Evolutionary conservation across 2,888 invertebrate genomes (phyloP), one percentile per base, ranked within the genome.

Genomic region (Diarsia mendica): DNA sequence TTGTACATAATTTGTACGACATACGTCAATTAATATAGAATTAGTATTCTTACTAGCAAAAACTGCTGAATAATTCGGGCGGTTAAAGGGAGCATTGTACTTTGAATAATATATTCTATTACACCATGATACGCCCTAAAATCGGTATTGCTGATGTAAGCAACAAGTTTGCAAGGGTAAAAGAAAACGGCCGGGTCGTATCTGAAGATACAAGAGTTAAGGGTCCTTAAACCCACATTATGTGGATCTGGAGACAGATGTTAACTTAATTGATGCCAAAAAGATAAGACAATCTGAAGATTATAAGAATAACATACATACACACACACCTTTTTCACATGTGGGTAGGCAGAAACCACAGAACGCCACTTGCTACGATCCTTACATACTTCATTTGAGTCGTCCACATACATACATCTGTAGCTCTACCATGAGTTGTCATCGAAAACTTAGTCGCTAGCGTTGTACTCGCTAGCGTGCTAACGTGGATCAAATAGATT

Each of bases 41-140:
- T 76, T 28, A 48, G 51, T 76, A 53, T 46, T 28, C 11, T 61
- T 61, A 10, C 13, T 2, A 28, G 23, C 15, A 58, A 77, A 79
- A 80, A 72, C 51, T 60, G 64, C 65, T 78, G 60, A 60, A 72
- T 80, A 80, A 80, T 80, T 51, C 48, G 28, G n/a, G 8, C 8
- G 33, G 51, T 61, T 28, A 51, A 51, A 44, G 15, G 20, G n/a
- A 20, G 23, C 2, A 51, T 61, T 28, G 51, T 23, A 33, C 51
- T 39, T 71, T 23, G n/a, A 69, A 67, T 79, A 46, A 46, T 65
- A 60, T 53, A 39, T 79, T 79, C 18, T 61, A 60, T 48, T 18
- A 71, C 72, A 48, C 51, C 13, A 63, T 53, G 18, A 48, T 51
- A 61, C 46, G 13, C 53, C 39, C n/a, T 48, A 15, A 46, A 39